Base-by-base conservation (phyloP, 2,797 vertebrate genomes). In the Syngnathus rostellatus region DNA sequence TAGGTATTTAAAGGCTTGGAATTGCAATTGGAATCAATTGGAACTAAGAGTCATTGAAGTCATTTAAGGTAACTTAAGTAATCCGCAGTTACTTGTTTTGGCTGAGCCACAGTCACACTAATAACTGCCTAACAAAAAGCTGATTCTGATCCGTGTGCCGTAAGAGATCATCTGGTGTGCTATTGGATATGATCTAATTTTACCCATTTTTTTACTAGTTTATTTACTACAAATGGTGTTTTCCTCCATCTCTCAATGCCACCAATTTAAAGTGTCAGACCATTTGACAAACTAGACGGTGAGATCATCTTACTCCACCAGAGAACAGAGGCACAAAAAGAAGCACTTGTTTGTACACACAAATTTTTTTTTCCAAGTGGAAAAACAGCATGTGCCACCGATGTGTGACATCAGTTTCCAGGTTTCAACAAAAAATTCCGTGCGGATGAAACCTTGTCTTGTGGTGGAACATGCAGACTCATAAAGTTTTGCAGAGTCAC, bases 401-500 rank as follows among this genome's bases (percentile, higher is more conserved):
- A 72, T 38, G 72, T 68, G 10, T 72, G 79, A 82, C 37, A 64
- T 83, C 74, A 79, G 21, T 62, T 37, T 40, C 5, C 53, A 61
- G 48, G 69, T 72, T 75, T n/a, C 60, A 8, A 23, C 21, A 40
- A 21, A 45, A 62, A 45, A 62, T 62, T 62, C 41, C 60, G 8
- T 71, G 64, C 58, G 71, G 67, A 76, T 77, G 68, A 82, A 84
- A 78, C 62, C 64, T 69, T 0, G 37, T 62, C 63, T 67, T 70
- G 65, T 39, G 64, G 64, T 12, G 48, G 65, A 57, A 65, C 48
- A 51, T 67, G 69, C 63, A 66, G 46, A 69, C 76, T 72, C 61
- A 31, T 74, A 80, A 79, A 72, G 14, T 59, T 72, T 72, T 71
- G 64, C 62, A 69, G 65, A 80, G 72, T 68, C 60, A 68, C 38